Conservation (phyloP, 2,888 invertebrate species). For the Bimastos eiseni region DNA sequence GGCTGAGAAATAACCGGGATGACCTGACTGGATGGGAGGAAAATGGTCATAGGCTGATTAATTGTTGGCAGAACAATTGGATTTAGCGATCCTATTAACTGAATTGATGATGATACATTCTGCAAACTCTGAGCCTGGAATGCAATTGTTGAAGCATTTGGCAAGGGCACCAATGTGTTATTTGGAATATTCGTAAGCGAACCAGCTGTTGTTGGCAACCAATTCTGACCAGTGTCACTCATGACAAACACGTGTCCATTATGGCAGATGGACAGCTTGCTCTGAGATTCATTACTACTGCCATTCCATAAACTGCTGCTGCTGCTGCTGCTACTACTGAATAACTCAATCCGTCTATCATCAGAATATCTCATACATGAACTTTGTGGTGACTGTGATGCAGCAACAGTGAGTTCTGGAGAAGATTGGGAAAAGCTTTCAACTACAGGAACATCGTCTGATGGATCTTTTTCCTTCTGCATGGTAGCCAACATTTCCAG, state of each 20-base stretch:
- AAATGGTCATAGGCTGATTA: background rate
- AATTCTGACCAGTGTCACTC: constrained; percentile 6
- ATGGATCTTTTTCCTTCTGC: background rate
- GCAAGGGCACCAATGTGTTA: background rate
- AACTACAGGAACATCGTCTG: background rate
- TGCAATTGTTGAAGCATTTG: background rate
- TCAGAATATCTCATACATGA: background rate
- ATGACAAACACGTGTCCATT: constrained; percentile 1
- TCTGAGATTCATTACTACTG: constrained; percentile 2
- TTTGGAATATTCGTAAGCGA: background rate
- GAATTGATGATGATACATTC: background rate
- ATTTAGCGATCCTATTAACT: constrained; percentile 6
- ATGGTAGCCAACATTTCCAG: background rate
- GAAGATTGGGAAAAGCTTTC: background rate
- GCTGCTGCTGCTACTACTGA: background rate
- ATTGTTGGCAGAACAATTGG: background rate
- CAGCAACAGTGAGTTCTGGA: background rate
- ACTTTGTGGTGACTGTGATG: background rate
- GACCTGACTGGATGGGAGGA: background rate
- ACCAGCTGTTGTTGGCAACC: constrained; percentile 14
- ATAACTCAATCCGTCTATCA: background rate
- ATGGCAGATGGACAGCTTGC: background rate
- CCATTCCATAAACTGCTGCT: background rate
- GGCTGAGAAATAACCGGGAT: background rate
- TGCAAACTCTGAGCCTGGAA: background rate